A percentile compares a stretch with the other conserved stretches of the same genome.
phyloP scores from a whole-genome alignment of 2,888 invertebrate species.

The Trilocha varians region DNA sequence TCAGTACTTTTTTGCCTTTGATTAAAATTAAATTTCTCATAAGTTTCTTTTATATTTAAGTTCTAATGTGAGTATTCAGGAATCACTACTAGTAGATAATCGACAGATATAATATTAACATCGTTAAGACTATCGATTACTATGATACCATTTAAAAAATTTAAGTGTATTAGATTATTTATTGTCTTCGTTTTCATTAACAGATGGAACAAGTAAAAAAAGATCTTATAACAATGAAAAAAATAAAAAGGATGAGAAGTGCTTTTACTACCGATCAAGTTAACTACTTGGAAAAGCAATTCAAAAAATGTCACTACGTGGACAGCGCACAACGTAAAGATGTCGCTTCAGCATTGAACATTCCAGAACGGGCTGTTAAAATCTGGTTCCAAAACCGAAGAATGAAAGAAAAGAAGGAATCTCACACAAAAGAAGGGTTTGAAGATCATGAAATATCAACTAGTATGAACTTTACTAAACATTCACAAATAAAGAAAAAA shows the following conservation, averaged over 20 bases:
- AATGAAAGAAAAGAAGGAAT: conserved; percentile 81
- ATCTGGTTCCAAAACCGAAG: conserved; percentile 90
- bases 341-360: conserved; percentile 74
- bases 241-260: conserved; percentile 53
- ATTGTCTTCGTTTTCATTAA: conserved; percentile 6
- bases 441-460: too few relatives aligned
- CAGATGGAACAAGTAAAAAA: conserved; percentile 14
- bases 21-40: too few relatives aligned
- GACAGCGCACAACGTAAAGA: conserved; percentile 78
- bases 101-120: too few relatives aligned
- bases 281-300: conserved; percentile 80
- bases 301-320: conserved; percentile 77
- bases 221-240: conserved; percentile 14
- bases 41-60: too few relatives aligned
- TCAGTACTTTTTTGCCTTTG: too few relatives aligned
- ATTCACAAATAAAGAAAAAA: too few relatives aligned
- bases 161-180: not conserved
- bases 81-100: too few relatives aligned
- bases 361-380: conserved; percentile 84
- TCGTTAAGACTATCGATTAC: too few relatives aligned
- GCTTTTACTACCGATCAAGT: conserved; percentile 84
- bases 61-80: too few relatives aligned
- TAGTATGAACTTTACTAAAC: too few relatives aligned
- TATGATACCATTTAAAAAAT: not conserved
- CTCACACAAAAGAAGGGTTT: conserved; percentile 21